phyloP scores from a whole-genome alignment of 2,113 vertebrate genomes.

The Protomyctophum bolini region DNA sequence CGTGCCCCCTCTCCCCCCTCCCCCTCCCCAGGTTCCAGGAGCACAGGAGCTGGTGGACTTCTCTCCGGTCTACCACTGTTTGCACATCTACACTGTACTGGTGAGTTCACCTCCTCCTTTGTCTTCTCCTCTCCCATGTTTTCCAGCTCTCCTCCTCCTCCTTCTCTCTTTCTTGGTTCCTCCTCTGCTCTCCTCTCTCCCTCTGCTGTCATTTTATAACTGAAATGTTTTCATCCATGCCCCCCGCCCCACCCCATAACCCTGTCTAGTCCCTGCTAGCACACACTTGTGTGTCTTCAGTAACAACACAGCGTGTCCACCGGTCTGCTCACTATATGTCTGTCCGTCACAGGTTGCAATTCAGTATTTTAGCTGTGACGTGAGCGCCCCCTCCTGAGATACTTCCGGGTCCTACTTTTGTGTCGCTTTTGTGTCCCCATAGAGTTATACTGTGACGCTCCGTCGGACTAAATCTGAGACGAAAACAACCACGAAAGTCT shows the following conservation, averaged over 20 bases:
- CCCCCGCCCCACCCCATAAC: neutral
- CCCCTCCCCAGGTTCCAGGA: slow-evolving; percentile 83
- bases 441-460: too few species aligned
- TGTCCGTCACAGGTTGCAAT: neutral
- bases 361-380: too few species aligned
- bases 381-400: too few species aligned
- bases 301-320: neutral
- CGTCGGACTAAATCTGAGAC: too few species aligned
- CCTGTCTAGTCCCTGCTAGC: neutral
- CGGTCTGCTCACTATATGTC: neutral
- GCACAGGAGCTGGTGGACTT: slow-evolving; percentile 97
- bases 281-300: neutral
- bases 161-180: neutral
- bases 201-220: neutral
- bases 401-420: too few species aligned
- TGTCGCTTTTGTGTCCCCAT: too few species aligned
- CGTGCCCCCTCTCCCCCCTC: neutral
- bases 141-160: neutral
- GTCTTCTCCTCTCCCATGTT: neutral
- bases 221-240: neutral
- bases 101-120: slow-evolving; percentile 67
- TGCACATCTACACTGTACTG: slow-evolving; percentile 95
- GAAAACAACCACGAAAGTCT: too few species aligned
- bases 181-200: too few species aligned
- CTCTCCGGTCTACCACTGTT: slow-evolving; percentile 95